phyloP scores from a whole-genome alignment of 2,888 invertebrate genomes.

The Loripinus fragilis region DNA sequence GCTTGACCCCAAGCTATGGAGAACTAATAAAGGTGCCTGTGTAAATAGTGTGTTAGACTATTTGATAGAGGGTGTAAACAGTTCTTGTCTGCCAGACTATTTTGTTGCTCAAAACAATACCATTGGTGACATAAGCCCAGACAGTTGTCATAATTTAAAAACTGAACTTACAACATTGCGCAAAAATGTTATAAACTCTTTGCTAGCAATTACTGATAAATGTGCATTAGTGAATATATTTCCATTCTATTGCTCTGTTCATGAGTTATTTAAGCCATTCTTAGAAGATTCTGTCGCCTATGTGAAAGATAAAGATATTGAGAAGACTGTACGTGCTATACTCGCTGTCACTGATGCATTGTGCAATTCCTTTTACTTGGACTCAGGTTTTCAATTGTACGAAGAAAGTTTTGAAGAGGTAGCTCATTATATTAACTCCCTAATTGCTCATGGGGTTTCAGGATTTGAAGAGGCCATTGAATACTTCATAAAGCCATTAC shows the following conservation, averaged over 20 bases:
- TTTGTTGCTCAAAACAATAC: constrained; percentile 69
- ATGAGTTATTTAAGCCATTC: constrained; percentile 58
- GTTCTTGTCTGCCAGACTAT: constrained; percentile 65
- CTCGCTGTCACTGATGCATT: constrained; percentile 55
- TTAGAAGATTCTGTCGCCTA: constrained; percentile 56
- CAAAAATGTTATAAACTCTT: constrained; percentile 49
- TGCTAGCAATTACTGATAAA: constrained; percentile 53
- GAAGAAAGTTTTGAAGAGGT: constrained; percentile 64
- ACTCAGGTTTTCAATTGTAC: constrained; percentile 62
- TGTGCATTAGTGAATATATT: constrained; percentile 66
- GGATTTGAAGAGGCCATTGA: constrained; percentile 67
- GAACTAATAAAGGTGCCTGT: constrained; percentile 59
- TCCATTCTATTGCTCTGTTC: constrained; percentile 62
- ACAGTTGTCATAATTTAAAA: constrained; percentile 51
- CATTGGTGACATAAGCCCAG: constrained; percentile 56
- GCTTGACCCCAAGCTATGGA: constrained; percentile 64
- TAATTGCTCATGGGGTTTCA: constrained; percentile 57
- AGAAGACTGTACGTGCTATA: constrained; percentile 52
- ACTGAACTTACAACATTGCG: constrained; percentile 57
- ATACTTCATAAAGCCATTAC: constrained; percentile 63
- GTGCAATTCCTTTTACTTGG: constrained; percentile 68
- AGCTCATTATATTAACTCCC: constrained; percentile 40
- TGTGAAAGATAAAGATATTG: constrained; percentile 45
- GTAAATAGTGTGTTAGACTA: constrained; percentile 63
- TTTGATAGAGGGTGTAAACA: constrained; percentile 58